Evolutionary conservation across 2,888 invertebrate genomes (phyloP).

Genomic region (Apodemia mormo): DNA sequence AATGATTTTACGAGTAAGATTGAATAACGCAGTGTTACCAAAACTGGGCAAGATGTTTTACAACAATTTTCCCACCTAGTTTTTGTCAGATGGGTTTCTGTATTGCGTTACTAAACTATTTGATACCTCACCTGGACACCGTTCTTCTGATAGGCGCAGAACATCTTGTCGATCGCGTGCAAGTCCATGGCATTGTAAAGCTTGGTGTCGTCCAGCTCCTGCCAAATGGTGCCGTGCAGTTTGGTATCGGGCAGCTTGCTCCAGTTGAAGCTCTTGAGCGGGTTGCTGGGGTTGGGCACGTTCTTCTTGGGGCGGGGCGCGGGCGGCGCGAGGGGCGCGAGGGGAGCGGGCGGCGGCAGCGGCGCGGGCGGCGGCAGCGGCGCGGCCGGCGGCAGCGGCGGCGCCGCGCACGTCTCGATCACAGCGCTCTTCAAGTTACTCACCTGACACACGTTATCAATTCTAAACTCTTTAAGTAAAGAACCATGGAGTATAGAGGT

Average conservation of each 20-base stretch:
- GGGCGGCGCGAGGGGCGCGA: slow-evolving; percentile 77
- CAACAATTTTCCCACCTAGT: no score
- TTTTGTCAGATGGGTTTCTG: not conserved
- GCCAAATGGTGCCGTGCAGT: slow-evolving; percentile 97
- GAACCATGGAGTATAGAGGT: no score
- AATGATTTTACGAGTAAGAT: no score
- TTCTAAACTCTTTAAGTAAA: no score
- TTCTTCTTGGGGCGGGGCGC: slow-evolving; percentile 88
- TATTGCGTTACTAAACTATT: not conserved
- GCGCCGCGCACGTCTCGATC: slow-evolving; percentile 60
- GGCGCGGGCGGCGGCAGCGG: slow-evolving; percentile 81
- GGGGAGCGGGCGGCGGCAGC: slow-evolving; percentile 81
- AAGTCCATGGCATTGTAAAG: slow-evolving; percentile 95
- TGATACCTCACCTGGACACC: slow-evolving; percentile 85
- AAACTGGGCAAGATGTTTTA: no score
- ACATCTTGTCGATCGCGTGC: slow-evolving; percentile 94
- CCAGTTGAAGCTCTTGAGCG: slow-evolving; percentile 99
- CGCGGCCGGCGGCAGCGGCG: slow-evolving; percentile 74
- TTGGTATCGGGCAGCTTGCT: slow-evolving; percentile 95
- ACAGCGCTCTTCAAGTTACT: slow-evolving; percentile 75
- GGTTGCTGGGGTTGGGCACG: slow-evolving; percentile 95
- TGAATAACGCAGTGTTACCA: no score
- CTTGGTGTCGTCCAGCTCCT: slow-evolving; percentile 95
- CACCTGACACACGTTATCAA: slow-evolving; percentile 48
- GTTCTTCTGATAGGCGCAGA: slow-evolving; percentile 97